These are phyloP conservation scores for Drosophila dunni DNA, from an alignment of 1,140 invertebrate genomes.

Conservation along the genomic window DNA sequence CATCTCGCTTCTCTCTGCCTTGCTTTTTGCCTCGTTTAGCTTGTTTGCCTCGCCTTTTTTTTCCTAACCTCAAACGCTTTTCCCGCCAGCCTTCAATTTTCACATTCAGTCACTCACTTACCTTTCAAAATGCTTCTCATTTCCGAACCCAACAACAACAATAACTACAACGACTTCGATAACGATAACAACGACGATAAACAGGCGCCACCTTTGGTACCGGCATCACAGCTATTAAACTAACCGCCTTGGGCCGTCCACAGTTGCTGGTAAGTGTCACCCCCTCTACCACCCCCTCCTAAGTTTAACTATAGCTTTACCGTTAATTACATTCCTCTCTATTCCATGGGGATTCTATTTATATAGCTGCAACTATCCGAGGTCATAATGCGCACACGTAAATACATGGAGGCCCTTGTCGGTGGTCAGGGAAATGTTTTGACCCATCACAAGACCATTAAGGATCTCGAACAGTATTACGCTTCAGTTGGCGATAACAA, in stretches of 20 bases:
- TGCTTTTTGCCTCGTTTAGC: constrained; percentile 10
- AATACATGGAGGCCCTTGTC: constrained; percentile 96
- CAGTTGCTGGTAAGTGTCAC: constrained; percentile 93
- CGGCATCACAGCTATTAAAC: constrained; percentile 98
- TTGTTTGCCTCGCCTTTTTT: constrained; percentile 1
- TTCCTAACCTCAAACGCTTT: neutral
- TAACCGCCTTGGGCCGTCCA: constrained; percentile 98
- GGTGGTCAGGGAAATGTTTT: constrained; percentile 92
- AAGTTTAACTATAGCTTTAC: neutral
- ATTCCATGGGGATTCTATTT: neutral
- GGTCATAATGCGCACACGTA: constrained; percentile 96
- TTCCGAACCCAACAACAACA: constrained; percentile 47
- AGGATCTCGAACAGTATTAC: constrained; percentile 95
- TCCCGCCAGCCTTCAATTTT: neutral
- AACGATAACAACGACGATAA: constrained; percentile 12
- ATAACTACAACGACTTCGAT: constrained; percentile 19
- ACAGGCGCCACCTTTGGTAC: constrained; percentile 96
- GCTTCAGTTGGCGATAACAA: constrained; percentile 91
- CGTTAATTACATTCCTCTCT: neutral
- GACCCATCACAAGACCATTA: constrained; percentile 92
- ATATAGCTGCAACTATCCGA: constrained; percentile 97
- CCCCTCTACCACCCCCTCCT: neutral
- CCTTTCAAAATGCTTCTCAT: constrained; percentile 72
- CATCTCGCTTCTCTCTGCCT: constrained; percentile 14
- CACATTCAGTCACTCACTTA: constrained; percentile 51